Evolutionary conservation across 2,797 vertebrate genomes (phyloP), one percentile per base, ranked within the genome.

Genomic region (Silurus aristotelis): DNA sequence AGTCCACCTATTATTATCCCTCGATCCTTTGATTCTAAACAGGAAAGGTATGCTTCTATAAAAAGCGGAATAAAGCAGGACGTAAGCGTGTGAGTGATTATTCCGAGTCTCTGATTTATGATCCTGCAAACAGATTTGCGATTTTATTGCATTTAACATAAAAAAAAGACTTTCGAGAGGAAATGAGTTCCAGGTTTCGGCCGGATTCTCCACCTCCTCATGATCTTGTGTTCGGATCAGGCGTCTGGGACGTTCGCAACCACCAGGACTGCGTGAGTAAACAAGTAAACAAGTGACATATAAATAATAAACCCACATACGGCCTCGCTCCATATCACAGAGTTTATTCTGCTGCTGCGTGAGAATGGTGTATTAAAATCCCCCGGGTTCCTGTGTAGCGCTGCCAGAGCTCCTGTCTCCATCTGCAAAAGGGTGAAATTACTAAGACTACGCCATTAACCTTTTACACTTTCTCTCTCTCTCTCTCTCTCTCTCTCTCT

Each of bases 221-320:
- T 3, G 5, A 79, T 46, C 48, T 64, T 25, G 25, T 66, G 38
- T 38, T 67, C 22, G 27, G 46, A 67, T 55, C 61, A 31, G 61
- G 46, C 63, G 14, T 52, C 43, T 52, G 79, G 46, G 31, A 9
- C 66, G 27, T 82, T 60, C 38, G 46, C 19, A 17, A 60, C 81
- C 81, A 82, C 81, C 67, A 60, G 81, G 71, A 60, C 80, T 70
- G 76, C 61, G 73, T 15, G 7, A 46, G 67, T 58, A 82, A 82
- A 71, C 81, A 82, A 82, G 81, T 82, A 82, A 82, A 82, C 81
- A 71, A 82, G 13, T 25, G n/a, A 58, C 20, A 15, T 52, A 52
- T 67, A 66, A 83, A 75, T 31, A 17, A 6, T 17, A 81, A 83
- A 38, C 60, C 80, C 66, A 82, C 66, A 70, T 46, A 60, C 27